A percentile compares a stretch with the other conserved stretches of the same genome.
These are phyloP conservation scores for Galeopterus variegatus DNA, from an alignment of 2,113 vertebrate genomes.

Conservation along the genomic window DNA sequence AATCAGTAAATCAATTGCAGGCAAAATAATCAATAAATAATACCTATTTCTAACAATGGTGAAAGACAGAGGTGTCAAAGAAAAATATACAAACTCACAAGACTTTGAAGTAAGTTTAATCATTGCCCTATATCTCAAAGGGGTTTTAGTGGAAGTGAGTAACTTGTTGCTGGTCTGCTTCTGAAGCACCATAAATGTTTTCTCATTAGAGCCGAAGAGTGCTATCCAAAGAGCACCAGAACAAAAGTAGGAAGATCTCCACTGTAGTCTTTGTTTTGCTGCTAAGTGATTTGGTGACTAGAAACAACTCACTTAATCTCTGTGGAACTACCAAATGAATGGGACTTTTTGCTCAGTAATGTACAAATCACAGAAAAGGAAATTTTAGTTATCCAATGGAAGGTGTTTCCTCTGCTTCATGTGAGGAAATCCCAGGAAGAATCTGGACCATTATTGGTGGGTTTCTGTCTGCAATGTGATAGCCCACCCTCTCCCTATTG, in stretches of 20 bases:
- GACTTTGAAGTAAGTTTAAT: slow-evolving; percentile 17
- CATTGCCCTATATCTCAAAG: background rate
- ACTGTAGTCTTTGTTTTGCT: background rate
- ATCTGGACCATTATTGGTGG: background rate
- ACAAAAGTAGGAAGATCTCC: slow-evolving; percentile 2
- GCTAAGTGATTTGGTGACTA: slow-evolving; percentile 39
- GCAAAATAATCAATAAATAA: slow-evolving; percentile 74
- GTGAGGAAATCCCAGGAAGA: background rate
- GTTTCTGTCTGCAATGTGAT: background rate
- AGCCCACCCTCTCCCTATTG: background rate
- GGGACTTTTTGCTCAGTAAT: background rate
- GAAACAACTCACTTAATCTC: slow-evolving; percentile 26
- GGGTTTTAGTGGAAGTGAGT: background rate
- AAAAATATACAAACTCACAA: slow-evolving; percentile 58
- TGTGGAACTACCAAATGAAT: background rate
- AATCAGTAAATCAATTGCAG: slow-evolving; percentile 72
- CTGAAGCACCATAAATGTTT: slow-evolving; percentile 14
- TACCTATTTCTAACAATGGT: slow-evolving; percentile 51
- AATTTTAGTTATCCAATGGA: background rate
- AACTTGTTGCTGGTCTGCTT: background rate
- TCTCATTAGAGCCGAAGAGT: slow-evolving; percentile 20
- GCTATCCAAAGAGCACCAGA: background rate
- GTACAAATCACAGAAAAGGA: background rate
- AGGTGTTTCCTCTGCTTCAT: background rate
- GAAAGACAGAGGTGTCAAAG: slow-evolving; percentile 34